Conservation (phyloP, 2,888 invertebrate genomes). For the Nemurella pictetii region DNA sequence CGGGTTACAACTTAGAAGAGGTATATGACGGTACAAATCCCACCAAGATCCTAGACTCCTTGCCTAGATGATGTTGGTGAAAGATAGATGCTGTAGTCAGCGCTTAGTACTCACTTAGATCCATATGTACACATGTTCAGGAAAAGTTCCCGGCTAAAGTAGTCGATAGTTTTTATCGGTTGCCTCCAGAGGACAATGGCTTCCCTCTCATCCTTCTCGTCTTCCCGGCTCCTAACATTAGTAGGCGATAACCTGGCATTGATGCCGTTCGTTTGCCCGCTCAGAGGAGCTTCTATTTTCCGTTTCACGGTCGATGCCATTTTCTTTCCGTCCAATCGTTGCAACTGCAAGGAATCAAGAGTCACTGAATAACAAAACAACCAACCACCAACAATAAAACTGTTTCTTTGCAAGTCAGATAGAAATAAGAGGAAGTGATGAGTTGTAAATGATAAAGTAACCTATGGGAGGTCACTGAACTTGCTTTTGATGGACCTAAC, state of each 20-base stretch:
- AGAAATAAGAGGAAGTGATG: too few species aligned
- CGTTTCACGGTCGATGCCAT: conserved; percentile 54
- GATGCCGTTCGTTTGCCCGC: conserved; percentile 49
- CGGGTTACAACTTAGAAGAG: too few species aligned
- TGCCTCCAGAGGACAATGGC: conserved; percentile 77
- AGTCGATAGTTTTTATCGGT: conserved; percentile 77
- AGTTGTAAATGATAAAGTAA: not conserved
- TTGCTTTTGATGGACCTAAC: not conserved
- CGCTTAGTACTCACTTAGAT: conserved; percentile 57
- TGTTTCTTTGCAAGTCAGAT: too few species aligned
- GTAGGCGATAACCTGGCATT: conserved; percentile 46
- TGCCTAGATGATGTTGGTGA: too few species aligned
- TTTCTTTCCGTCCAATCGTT: conserved; percentile 68
- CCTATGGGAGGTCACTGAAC: not conserved
- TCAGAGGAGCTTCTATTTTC: conserved; percentile 44
- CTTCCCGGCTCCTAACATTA: conserved; percentile 47
- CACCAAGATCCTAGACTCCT: too few species aligned
- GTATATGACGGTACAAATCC: too few species aligned
- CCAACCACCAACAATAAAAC: too few species aligned
- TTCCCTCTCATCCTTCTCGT: conserved; percentile 63
- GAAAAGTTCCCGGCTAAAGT: conserved; percentile 74
- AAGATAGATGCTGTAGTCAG: too few species aligned
- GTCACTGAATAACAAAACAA: not conserved
- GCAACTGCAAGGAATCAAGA: conserved; percentile 54
- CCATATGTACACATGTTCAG: conserved; percentile 63